These are phyloP conservation scores for Cygnus buccinator DNA, from an alignment of 2,113 vertebrate genomes.

Conservation along the genomic window DNA sequence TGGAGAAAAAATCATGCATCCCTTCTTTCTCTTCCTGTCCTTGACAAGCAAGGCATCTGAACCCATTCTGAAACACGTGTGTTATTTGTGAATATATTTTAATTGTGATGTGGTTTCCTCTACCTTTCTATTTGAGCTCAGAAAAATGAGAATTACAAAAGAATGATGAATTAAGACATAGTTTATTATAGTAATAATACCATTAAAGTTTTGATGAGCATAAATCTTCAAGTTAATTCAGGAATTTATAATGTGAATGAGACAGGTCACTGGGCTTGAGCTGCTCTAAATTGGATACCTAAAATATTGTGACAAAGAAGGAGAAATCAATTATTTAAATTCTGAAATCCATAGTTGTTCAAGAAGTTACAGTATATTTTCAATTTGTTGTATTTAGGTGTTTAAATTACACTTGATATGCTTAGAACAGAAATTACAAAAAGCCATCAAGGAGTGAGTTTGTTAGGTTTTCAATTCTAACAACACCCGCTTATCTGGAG, in stretches of 20 bases:
- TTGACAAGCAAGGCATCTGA: background rate
- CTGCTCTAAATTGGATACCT: background rate
- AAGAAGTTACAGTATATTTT: background rate
- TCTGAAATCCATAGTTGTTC: background rate
- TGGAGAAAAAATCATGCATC: background rate
- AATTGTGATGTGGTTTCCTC: background rate
- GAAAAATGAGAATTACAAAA: conserved; percentile 46
- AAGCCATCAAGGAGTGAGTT: background rate
- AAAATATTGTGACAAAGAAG: background rate
- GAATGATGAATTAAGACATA: background rate
- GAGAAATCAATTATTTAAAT: background rate
- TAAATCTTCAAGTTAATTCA: conserved; percentile 48
- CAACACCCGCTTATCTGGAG: background rate
- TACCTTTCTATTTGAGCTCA: conserved; percentile 36
- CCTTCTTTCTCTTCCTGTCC: background rate
- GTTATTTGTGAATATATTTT: background rate
- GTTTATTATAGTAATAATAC: conserved; percentile 37
- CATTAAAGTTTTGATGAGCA: conserved; percentile 13
- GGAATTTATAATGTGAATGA: background rate
- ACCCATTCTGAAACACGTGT: background rate
- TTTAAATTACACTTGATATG: background rate
- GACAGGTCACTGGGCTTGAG: background rate
- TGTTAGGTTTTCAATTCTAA: background rate
- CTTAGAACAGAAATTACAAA: background rate
- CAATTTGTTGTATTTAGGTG: background rate